Conservation (phyloP, 2,888 invertebrate species). For the Tenthredo scrophulariae region DNA sequence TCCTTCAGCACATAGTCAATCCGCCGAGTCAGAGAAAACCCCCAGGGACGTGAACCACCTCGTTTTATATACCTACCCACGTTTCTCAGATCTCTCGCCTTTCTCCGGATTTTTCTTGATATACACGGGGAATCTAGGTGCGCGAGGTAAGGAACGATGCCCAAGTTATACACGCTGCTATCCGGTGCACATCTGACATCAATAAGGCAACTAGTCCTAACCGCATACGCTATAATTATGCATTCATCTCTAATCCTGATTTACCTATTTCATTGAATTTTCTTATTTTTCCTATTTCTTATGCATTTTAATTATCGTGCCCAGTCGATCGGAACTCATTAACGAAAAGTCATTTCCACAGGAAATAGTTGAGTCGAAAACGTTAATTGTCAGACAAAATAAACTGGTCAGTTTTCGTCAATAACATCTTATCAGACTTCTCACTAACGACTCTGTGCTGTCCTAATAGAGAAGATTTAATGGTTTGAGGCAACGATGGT, state of each 20-base stretch:
- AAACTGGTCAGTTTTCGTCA: conserved; percentile 29
- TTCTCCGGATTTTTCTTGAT: conserved; percentile 60
- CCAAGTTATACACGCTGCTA: conserved; percentile 21
- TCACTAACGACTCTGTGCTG: background rate
- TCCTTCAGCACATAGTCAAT: background rate
- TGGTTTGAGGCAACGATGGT: background rate
- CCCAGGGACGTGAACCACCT: conserved; percentile 4
- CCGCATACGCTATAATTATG: background rate
- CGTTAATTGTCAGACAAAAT: background rate
- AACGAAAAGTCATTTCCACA: background rate
- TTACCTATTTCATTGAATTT: background rate
- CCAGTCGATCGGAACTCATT: background rate
- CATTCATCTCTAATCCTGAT: background rate
- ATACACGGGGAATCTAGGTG: conserved; percentile 42
- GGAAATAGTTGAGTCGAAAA: background rate
- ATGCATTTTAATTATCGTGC: background rate
- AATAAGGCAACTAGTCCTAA: conserved; percentile 15
- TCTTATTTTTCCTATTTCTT: background rate
- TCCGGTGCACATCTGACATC: conserved; percentile 49
- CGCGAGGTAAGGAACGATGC: conserved; percentile 14
- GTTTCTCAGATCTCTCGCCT: conserved; percentile 64
- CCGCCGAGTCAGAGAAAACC: conserved; percentile 28
- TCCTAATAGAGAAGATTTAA: background rate
- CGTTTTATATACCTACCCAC: conserved; percentile 55
- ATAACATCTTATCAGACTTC: background rate